Conservation (phyloP, 2,888 invertebrate species). For the Phalera bucephala region DNA sequence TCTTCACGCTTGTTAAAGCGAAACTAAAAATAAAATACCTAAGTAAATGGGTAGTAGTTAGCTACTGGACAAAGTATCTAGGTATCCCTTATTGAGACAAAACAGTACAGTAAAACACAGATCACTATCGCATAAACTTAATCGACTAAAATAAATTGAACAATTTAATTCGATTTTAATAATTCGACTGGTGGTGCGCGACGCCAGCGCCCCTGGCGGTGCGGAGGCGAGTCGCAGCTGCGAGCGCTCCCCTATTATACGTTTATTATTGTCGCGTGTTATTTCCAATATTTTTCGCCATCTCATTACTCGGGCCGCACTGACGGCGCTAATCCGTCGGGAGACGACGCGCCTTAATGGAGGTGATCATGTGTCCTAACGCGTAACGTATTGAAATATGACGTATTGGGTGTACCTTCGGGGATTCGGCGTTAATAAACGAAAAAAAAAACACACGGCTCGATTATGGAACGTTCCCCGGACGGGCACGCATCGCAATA, state of each 20-base stretch:
- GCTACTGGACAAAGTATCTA: no score
- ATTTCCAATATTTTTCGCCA: constrained; percentile 77
- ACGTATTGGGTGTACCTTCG: constrained; percentile 71
- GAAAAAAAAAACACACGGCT: constrained; percentile 52
- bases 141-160: constrained; percentile 19
- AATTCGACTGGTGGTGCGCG: constrained; percentile 25
- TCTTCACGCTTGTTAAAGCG: no score
- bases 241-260: constrained; percentile 51
- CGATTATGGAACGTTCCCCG: constrained; percentile 47
- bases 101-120: no score
- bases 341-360: constrained; percentile 73
- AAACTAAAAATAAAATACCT: no score
- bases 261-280: constrained; percentile 70
- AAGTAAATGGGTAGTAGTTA: no score
- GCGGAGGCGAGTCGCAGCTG: constrained; percentile 54
- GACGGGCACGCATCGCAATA: constrained; percentile 60
- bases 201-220: constrained; percentile 57
- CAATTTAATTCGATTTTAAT: constrained; percentile 34
- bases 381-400: constrained; percentile 77
- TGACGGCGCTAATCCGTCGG: constrained; percentile 76
- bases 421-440: constrained; percentile 68
- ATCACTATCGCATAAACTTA: no score
- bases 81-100: no score
- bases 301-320: constrained; percentile 71
- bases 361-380: constrained; percentile 78